Base-by-base conservation (phyloP, 1,140 invertebrate genomes). In the Capitella teleta region DNA sequence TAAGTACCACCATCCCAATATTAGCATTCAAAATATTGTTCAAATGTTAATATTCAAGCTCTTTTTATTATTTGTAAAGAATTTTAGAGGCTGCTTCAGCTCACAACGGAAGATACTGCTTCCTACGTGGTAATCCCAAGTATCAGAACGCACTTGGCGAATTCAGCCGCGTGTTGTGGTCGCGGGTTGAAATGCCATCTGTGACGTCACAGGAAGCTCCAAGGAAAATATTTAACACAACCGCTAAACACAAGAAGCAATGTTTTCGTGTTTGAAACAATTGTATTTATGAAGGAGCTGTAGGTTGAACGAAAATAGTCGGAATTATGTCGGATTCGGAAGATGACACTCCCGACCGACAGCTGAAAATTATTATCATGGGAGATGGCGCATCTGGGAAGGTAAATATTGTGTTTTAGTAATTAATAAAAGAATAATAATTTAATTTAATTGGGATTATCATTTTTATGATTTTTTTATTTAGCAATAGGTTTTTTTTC, bases 301-400 rank as follows among this genome's bases (percentile, higher is more conserved):
- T 41, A 8, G 10, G 8, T 16, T 41, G 8, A n/a, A n/a, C n/a
- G 38, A 26, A 26, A 45, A 6, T 12, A 10, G 23, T 25, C 5
- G 14, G 6, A 25, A 48, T 23, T 25, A 71, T 71, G 67, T 71
- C 67, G 21, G 70, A 73, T 58, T 71, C 68, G 55, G 81, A 83
- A 57, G 72, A 74, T 51, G 64, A 66, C 56, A 57, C 73, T 42
- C 53, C 55, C 4, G 80, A 82, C 61, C 82, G 78, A 69, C 79
- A 81, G 63, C 63, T 88, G 50, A 88, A 89, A 74, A 78, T 90
- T 59, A 81, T 85, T 19, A 68, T 90, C 44, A 73, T 89, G 55
- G 87, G 87, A 16, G 85, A 89, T 68, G 77, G 82, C 41, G 76
- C 77, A 55, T 80, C 80, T 61, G 87, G 87, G 60, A 91, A 91